Conservation (phyloP, 64 coral and sea anemone genomes). For the Astreopora myriophthalma region DNA sequence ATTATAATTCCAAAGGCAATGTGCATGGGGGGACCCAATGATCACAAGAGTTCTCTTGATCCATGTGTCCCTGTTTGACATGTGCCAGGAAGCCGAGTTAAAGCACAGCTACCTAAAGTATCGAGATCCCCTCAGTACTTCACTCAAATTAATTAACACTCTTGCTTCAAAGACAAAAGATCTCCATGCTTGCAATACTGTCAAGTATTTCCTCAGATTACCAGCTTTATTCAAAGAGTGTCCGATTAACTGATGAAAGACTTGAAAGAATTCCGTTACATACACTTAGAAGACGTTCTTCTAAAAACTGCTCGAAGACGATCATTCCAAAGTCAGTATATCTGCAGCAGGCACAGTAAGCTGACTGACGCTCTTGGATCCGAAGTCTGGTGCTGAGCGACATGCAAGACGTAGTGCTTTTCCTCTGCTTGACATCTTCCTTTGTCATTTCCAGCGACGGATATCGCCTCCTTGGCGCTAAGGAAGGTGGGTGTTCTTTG, state of each 20-base stretch:
- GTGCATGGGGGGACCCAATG: not conserved
- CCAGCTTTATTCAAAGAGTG: not conserved
- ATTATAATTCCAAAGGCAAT: not conserved
- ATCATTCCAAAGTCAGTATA: not conserved
- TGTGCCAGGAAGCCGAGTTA: not conserved
- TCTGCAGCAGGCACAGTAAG: not conserved
- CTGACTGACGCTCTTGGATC: not conserved
- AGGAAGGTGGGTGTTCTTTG: not conserved
- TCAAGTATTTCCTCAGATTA: not conserved
- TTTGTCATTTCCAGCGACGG: not conserved
- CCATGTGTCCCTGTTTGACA: not conserved
- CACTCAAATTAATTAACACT: not conserved
- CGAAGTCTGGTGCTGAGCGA: not conserved
- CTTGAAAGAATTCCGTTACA: not conserved
- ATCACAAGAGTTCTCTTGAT: not conserved
- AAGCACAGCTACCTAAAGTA: not conserved
- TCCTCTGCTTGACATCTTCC: not conserved
- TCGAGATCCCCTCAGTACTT: not conserved
- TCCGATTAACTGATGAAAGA: not conserved
- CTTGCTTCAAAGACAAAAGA: not conserved
- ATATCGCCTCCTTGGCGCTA: not conserved
- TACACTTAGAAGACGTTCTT: not conserved
- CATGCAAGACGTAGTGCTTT: not conserved
- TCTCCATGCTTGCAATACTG: not conserved
- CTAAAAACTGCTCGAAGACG: not conserved